These are phyloP conservation scores for Vicugna pacos DNA, from an alignment of 2,113 vertebrate species.

Conservation along the genomic window DNA sequence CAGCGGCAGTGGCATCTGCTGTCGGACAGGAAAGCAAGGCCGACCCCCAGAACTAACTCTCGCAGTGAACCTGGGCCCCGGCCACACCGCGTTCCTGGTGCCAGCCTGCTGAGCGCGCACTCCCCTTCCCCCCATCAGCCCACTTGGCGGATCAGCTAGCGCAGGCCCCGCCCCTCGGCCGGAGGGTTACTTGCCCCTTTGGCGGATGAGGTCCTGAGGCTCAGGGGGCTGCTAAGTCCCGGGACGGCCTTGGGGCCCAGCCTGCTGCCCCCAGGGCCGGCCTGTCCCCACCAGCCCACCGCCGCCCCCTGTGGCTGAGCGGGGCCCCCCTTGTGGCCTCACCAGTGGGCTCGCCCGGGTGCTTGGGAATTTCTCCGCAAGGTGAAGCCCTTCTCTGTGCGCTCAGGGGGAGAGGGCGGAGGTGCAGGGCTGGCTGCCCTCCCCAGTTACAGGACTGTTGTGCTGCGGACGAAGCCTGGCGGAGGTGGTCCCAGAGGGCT, in stretches of 20 bases:
- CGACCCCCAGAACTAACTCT: not conserved
- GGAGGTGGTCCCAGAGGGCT: not conserved
- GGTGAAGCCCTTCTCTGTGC: not conserved
- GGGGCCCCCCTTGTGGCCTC: fast-evolving
- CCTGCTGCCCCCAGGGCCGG: not conserved
- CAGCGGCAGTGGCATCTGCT: not conserved
- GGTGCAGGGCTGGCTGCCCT: too few species aligned
- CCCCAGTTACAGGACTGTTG: too few species aligned
- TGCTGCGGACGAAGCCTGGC: too few species aligned
- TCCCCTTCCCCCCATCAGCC: not conserved
- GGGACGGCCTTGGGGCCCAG: fast-evolving
- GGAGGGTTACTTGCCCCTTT: not conserved
- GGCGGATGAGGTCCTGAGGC: not conserved
- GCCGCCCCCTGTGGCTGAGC: fast-evolving
- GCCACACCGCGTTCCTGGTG: not conserved
- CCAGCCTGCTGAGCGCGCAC: not conserved
- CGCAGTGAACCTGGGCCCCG: not conserved
- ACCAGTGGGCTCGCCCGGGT: fast-evolving
- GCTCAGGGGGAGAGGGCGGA: fast-evolving
- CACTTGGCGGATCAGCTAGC: fast-evolving
- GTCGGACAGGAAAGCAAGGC: not conserved
- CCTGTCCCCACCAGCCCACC: fast-evolving
- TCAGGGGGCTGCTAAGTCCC: fast-evolving
- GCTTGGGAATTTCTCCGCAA: fast-evolving
- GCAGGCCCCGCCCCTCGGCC: fast-evolving